Base-by-base conservation (phyloP, 2,113 vertebrate species). In the Gulo gulo region DNA sequence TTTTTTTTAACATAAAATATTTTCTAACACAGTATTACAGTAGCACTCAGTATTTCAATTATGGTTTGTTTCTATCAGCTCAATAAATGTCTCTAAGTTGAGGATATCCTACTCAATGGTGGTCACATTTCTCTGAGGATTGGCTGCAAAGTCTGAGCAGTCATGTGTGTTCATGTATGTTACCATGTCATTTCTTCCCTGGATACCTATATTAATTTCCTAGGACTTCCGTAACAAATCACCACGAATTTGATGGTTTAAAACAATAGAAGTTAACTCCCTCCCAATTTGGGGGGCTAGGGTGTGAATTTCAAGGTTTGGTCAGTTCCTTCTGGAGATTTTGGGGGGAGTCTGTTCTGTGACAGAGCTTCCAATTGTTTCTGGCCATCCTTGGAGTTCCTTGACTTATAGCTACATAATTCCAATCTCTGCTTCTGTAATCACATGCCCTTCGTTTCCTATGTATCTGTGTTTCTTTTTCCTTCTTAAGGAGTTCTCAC, bases 301-400 rank as follows among this genome's bases (percentile, higher is more conserved):
- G 36, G 7, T n/a, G 4, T 95, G 4, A 80, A 45, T 24, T 82
- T 26, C 57, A 31, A 4, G 36, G 16, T 57, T 31, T 50, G 10
- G 8, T 21, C 29, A 5, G 16, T 36, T 76, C 31, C 8, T 45
- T 47, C 12, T 36, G 26, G 12, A 59, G 15, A 21, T 26, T 23
- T 15, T 36, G 42, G 11, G 10, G 1, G 67, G 10, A 63, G 10
- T 63, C 18, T 26, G 0, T 8, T 80, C 21, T 13, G 6, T 73
- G 18, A 31, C 4, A 9, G 11, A n/a, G 31, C 5, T 94, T 88
- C n/a, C 23, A 2, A 23, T n/a, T 6, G 2, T 34, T 52, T 0
- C 18, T 79, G 34, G 36, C 9, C 39, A 26, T 31, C 7, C 47
- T 50, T 47, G 23, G 6, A 6, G 0, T 12, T 31, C 24, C 7